Conservation (phyloP, 2,797 vertebrate species). For the Xiphorhynchus erythropygius region DNA sequence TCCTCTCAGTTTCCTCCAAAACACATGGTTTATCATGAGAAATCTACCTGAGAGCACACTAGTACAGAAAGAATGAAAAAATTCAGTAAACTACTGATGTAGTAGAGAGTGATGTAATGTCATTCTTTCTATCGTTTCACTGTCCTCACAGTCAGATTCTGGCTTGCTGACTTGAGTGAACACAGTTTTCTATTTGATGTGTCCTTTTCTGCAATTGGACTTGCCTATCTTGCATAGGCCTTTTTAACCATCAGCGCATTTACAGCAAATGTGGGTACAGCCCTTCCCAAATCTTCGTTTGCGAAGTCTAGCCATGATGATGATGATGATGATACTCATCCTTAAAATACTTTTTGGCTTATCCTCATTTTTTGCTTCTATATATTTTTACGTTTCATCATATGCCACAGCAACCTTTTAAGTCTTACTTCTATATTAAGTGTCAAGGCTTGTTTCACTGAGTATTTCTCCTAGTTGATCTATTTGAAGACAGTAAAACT, state of each 20-base stretch:
- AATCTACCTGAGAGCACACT: background rate
- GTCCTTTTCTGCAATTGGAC: background rate
- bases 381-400: background rate
- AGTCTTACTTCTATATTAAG: background rate
- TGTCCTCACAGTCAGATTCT: background rate
- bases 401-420: background rate
- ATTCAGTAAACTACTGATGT: background rate
- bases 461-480: background rate
- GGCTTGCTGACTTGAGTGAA: background rate
- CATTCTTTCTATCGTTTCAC: background rate
- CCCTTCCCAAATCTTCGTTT: no score
- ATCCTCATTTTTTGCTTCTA: background rate
- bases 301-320: no score
- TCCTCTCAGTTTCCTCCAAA: background rate
- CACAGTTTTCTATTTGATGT: background rate
- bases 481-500: background rate
- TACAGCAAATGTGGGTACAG: no score
- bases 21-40: background rate
- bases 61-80: background rate
- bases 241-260: no score
- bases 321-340: no score
- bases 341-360: background rate
- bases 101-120: background rate
- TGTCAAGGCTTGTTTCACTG: background rate
- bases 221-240: no score